A percentile compares a stretch with the other conserved stretches of the same genome.
Conservation (phyloP, 2,797 vertebrate species). For the Masticophis lateralis region DNA sequence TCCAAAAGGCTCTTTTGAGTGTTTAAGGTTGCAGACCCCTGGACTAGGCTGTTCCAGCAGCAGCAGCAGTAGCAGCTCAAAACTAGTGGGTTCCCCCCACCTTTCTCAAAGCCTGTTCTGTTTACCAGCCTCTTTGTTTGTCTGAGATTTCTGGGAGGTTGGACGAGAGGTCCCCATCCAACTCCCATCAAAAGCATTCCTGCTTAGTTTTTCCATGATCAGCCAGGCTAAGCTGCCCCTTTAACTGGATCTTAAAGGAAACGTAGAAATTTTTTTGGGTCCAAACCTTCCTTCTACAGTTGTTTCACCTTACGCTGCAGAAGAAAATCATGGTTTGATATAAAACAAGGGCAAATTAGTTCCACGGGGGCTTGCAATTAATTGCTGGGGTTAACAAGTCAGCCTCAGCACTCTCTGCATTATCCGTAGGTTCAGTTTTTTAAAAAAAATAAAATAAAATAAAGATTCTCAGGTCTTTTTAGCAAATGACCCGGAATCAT, state of each 20-base stretch:
- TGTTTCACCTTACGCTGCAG: not conserved
- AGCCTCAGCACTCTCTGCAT: not conserved
- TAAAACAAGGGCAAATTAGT: not conserved
- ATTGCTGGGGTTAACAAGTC: not conserved
- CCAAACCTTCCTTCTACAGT: not conserved
- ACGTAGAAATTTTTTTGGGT: not conserved
- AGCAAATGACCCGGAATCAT: not conserved
- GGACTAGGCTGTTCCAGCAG: not conserved
- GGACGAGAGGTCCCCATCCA: not conserved
- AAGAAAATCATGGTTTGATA: not conserved
- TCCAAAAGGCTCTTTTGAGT: no score
- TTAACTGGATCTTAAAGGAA: not conserved
- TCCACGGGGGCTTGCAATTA: not conserved
- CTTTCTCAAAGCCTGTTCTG: not conserved
- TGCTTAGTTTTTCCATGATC: not conserved
- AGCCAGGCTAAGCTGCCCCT: not conserved
- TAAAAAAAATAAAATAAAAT: not conserved
- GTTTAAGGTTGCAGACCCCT: no score
- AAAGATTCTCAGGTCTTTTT: not conserved
- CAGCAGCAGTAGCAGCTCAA: not conserved
- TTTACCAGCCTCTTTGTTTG: not conserved
- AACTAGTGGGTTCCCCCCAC: not conserved
- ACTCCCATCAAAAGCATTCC: not conserved
- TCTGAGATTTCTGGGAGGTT: not conserved
- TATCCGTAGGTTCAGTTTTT: not conserved